Evolutionary conservation across 2,113 vertebrate genomes (phyloP).

Genomic region (Pseudorasbora parva): DNA sequence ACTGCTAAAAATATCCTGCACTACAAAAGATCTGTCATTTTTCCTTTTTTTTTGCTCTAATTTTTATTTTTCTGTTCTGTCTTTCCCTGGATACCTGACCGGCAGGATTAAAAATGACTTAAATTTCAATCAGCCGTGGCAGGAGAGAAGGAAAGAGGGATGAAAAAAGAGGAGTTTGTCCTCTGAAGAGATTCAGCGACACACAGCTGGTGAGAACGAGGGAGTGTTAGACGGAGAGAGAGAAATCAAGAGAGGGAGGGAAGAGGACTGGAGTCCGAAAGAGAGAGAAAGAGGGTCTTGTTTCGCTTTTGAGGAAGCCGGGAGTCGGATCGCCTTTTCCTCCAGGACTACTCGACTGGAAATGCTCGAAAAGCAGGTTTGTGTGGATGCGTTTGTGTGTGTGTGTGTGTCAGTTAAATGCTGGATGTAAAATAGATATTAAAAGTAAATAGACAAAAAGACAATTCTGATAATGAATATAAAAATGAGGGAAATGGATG

Average conservation of each 20-base stretch:
- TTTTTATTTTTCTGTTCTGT: constrained; percentile 15
- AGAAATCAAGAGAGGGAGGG: constrained; percentile 33
- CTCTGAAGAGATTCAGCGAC: constrained; percentile 57
- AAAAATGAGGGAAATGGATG: not conserved
- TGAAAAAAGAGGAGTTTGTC: constrained; percentile 59
- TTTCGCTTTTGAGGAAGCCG: constrained; percentile 53
- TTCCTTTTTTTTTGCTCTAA: not conserved
- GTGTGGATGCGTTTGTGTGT: constrained; percentile 27
- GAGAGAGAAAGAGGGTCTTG: constrained; percentile 46
- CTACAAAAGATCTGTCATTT: constrained; percentile 39
- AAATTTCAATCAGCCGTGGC: constrained; percentile 56
- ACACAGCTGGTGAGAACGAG: constrained; percentile 58
- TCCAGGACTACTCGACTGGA: constrained; percentile 47
- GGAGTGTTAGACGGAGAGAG: constrained; percentile 33
- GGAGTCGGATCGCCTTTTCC: constrained; percentile 33
- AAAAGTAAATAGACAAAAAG: constrained; percentile 6
- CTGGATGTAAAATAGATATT: constrained; percentile 19
- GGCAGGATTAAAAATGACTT: constrained; percentile 61
- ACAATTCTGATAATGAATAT: not conserved
- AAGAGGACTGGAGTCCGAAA: constrained; percentile 9
- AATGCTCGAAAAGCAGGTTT: constrained; percentile 51
- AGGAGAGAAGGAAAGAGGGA: constrained; percentile 45
- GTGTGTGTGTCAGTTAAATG: constrained; percentile 34
- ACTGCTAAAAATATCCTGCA: constrained; percentile 53
- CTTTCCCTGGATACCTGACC: constrained; percentile 54